These are phyloP conservation scores for Drosophila borborema DNA, from an alignment of 2,888 invertebrate genomes.

Conservation along the genomic window DNA sequence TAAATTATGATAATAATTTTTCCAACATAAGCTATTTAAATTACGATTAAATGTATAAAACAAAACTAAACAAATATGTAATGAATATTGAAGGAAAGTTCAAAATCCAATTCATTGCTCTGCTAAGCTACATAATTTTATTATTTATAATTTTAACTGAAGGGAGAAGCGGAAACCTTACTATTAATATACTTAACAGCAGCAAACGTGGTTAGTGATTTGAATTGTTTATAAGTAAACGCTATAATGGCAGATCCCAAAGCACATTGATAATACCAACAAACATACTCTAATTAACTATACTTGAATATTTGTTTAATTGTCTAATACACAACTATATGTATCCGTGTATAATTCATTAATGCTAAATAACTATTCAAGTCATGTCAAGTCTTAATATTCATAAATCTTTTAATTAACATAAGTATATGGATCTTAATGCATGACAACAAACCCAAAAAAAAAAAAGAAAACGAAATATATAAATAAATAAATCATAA, in stretches of 20 bases:
- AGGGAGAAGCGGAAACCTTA: constrained; percentile 4
- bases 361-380: constrained; percentile 30
- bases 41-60: constrained; percentile 32
- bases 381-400: constrained; percentile 16
- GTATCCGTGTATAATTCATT: constrained; percentile 13
- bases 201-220: constrained; percentile 83
- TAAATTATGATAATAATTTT: constrained; percentile 81
- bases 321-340: constrained; percentile 33
- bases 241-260: constrained; percentile 45
- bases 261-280: constrained; percentile 33
- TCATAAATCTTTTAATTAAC: constrained; percentile 47
- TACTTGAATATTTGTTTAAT: constrained; percentile 41
- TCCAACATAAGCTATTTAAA: constrained; percentile 60
- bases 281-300: constrained; percentile 29
- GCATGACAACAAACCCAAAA: constrained; percentile 7
- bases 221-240: constrained; percentile 75
- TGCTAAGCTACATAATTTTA: constrained; percentile 19
- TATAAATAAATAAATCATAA: no score
- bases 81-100: not conserved
- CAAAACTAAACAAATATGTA: not conserved
- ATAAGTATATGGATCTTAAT: constrained; percentile 25
- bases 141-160: constrained; percentile 17
- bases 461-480: not conserved
- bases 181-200: constrained; percentile 57
- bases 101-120: constrained; percentile 4